A percentile compares a stretch with the other conserved stretches of the same genome.
These are phyloP conservation scores for Bolinopsis microptera DNA, from an alignment of 37 sponge, comb jelly and placozoan species.

Conservation along the genomic window DNA sequence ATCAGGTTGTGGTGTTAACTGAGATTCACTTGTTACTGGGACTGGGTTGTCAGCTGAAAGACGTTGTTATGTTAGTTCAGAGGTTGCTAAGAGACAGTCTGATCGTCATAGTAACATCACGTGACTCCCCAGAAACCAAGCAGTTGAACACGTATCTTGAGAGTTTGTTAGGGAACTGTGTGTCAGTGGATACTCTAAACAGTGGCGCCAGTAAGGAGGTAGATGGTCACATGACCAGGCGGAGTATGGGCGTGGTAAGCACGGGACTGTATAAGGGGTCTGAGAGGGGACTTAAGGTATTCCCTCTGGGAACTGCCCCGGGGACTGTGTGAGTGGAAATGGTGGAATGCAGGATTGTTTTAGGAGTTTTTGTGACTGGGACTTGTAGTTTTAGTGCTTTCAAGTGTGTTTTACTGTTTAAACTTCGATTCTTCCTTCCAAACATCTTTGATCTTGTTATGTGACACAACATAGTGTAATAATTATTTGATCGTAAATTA, in stretches of 20 bases:
- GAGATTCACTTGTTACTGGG: neutral
- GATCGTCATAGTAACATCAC: constrained; percentile 36
- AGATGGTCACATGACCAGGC: constrained; percentile 29
- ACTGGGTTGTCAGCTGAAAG: neutral
- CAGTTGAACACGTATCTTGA: constrained; percentile 58
- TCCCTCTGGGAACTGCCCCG: constrained; percentile 46
- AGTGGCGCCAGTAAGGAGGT: constrained; percentile 43
- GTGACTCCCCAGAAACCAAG: neutral
- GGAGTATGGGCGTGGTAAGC: neutral
- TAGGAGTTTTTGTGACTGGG: too few relatives aligned
- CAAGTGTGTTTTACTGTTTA: too few relatives aligned
- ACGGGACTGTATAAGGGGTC: neutral
- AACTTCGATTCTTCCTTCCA: too few relatives aligned
- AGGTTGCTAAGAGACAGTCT: neutral
- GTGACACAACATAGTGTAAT: too few relatives aligned
- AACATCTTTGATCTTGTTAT: too few relatives aligned
- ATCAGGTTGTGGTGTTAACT: neutral
- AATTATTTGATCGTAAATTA: too few relatives aligned
- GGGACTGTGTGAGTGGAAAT: constrained; percentile 55
- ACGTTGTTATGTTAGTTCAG: neutral
- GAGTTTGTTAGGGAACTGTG: neutral
- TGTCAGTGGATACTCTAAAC: constrained; percentile 1
- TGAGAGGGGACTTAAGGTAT: constrained; percentile 55
- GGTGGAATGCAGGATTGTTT: too few relatives aligned
- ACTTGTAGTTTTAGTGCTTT: too few relatives aligned